Percentiles rank a stretch among this genome's conserved stretches.
phyloP scores from a whole-genome alignment of 2,113 vertebrate species.

The Ranitomeya variabilis region DNA sequence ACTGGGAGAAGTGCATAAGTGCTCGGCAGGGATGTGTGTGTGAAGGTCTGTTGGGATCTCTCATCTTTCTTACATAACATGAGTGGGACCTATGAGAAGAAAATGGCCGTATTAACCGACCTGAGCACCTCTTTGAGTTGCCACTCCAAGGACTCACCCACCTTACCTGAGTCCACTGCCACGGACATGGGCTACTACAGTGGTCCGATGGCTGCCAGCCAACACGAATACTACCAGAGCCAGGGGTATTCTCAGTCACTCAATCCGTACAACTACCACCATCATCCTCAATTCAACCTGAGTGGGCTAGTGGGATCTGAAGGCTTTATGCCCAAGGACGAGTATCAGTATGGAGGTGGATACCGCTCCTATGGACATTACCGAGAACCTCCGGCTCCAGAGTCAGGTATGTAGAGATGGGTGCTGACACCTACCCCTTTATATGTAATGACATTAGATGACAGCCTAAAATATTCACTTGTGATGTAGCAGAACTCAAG shows the following conservation, averaged over 20 bases:
- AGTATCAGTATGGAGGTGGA: conserved; percentile 87
- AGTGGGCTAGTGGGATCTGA: conserved; percentile 82
- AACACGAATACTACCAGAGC: conserved; percentile 89
- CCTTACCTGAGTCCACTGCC: conserved; percentile 92
- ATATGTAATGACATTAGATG: background rate
- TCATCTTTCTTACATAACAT: conserved; percentile 69
- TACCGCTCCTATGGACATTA: conserved; percentile 92
- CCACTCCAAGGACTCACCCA: conserved; percentile 97
- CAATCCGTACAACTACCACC: conserved; percentile 84
- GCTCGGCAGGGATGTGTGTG: conserved; percentile 50
- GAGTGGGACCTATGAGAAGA: conserved; percentile 95
- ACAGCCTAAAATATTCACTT: background rate
- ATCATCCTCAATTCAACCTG: conserved; percentile 83
- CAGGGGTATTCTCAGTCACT: conserved; percentile 84
- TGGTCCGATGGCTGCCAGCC: conserved; percentile 74
- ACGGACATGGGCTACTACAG: conserved; percentile 97
- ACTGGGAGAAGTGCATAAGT: conserved; percentile 32
- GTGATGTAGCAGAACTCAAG: background rate
- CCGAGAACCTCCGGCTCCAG: conserved; percentile 87
- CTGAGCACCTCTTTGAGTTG: conserved; percentile 92
- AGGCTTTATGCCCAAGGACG: conserved; percentile 90
- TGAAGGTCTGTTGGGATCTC: conserved; percentile 49
- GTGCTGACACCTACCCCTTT: background rate
- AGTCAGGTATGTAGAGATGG: conserved; percentile 78
- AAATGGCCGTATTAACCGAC: conserved; percentile 92